Conservation (phyloP, 2,113 vertebrate genomes). For the Montifringilla adamsi region DNA sequence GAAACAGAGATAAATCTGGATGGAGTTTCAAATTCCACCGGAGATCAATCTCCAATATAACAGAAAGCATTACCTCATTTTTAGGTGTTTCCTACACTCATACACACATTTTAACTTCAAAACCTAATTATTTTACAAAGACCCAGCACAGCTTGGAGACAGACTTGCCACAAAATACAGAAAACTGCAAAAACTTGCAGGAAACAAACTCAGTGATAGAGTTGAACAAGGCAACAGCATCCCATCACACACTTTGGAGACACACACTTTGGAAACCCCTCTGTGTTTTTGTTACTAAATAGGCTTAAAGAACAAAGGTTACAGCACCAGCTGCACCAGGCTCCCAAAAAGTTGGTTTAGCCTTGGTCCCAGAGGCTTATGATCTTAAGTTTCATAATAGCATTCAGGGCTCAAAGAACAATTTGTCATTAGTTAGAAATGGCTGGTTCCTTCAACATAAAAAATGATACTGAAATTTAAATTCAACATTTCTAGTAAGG, state of each 20-base stretch:
- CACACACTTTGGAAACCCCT: background rate
- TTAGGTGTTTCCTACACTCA: background rate
- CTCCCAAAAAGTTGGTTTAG: background rate
- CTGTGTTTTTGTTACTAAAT: background rate
- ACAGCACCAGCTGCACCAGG: background rate
- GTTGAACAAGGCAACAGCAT: background rate
- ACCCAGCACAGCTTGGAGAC: background rate
- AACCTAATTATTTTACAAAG: background rate
- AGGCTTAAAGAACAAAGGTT: constrained; percentile 9
- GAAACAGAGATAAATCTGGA: background rate
- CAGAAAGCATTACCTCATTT: background rate
- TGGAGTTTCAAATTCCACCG: background rate
- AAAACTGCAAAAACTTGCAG: background rate
- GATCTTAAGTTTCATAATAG: background rate
- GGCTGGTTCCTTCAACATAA: background rate
- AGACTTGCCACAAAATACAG: background rate
- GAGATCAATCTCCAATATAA: background rate
- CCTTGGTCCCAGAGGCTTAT: background rate
- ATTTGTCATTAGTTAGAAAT: background rate
- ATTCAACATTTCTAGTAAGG: background rate
- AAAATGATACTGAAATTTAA: background rate
- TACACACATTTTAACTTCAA: background rate
- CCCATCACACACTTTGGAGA: background rate
- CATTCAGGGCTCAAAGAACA: background rate
- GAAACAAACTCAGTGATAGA: background rate